A percentile compares a stretch with the other conserved stretches of the same genome.
Conservation (phyloP, 2,888 invertebrate genomes). For the Cerastoderma edule region DNA sequence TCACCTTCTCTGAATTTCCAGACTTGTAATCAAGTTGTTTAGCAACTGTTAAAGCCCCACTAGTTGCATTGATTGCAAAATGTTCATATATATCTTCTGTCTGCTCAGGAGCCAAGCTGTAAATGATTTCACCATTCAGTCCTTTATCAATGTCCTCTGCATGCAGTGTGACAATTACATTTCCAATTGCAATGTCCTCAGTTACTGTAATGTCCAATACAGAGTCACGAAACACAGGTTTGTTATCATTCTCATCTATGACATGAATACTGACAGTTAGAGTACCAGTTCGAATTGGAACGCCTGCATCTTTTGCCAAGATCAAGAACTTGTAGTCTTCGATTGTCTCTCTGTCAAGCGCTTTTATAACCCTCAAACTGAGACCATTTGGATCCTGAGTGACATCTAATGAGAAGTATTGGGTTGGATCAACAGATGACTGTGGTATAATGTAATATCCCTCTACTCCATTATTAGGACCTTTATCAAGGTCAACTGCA, state of each 20-base stretch:
- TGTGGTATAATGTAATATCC: conserved; percentile 54
- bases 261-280: conserved; percentile 60
- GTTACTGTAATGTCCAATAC: conserved; percentile 55
- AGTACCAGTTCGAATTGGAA: conserved; percentile 64
- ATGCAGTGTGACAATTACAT: conserved; percentile 85
- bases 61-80: conserved; percentile 57
- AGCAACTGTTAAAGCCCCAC: conserved; percentile 64
- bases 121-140: conserved; percentile 87
- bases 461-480: conserved; percentile 57
- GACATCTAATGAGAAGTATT: conserved; percentile 19
- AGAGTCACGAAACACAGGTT: conserved; percentile 58
- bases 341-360: conserved; percentile 55
- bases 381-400: conserved; percentile 20
- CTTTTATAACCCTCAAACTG: conserved; percentile 50
- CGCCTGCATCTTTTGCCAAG: conserved; percentile 63
- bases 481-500: conserved; percentile 62
- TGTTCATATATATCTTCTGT: conserved; percentile 52
- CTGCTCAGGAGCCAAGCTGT: conserved; percentile 78
- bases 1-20: conserved; percentile 47
- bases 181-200: conserved; percentile 60
- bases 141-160: conserved; percentile 94
- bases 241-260: conserved; percentile 69
- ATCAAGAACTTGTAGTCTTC: conserved; percentile 51
- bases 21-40: conserved; percentile 59
- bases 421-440: conserved; percentile 19